phyloP scores from a whole-genome alignment of 1,140 invertebrate species.

The Myzus persicae region DNA sequence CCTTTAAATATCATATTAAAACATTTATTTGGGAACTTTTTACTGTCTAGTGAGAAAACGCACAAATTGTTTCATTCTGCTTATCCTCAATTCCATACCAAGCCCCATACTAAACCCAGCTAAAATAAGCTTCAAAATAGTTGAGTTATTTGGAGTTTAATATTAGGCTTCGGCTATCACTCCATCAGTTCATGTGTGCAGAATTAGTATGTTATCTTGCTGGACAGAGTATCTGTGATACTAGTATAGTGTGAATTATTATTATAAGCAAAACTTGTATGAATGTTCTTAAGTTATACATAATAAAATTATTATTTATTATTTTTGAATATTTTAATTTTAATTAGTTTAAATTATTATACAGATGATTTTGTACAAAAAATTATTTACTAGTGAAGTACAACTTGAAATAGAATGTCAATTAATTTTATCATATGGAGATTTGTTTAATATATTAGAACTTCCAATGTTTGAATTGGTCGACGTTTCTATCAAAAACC shows the following conservation, averaged over 20 bases:
- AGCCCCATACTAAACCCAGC: too few relatives aligned
- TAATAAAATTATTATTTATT: not conserved
- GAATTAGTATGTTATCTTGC: not conserved
- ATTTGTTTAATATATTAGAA: slow-evolving; percentile 54
- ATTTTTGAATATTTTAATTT: not conserved
- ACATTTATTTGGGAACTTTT: not conserved
- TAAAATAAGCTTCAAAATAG: not conserved
- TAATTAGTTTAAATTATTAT: not conserved
- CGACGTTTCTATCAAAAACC: slow-evolving; percentile 31
- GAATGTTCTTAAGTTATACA: not conserved
- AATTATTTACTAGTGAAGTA: slow-evolving; percentile 40
- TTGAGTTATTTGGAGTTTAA: not conserved
- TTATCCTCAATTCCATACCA: rapidly evolving
- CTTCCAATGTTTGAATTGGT: slow-evolving; percentile 55
- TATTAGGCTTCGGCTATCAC: not conserved
- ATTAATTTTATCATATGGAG: slow-evolving; percentile 50
- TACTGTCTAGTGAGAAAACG: not conserved
- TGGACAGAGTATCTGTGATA: too few relatives aligned
- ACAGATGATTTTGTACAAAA: slow-evolving; percentile 45
- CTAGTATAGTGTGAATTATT: not conserved
- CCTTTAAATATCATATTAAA: not conserved
- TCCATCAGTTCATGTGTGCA: not conserved
- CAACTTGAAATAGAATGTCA: slow-evolving; percentile 31
- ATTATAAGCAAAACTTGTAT: not conserved
- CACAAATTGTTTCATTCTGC: not conserved